Base-by-base conservation (phyloP, 2,797 vertebrate species). In the Champsocephalus esox region DNA sequence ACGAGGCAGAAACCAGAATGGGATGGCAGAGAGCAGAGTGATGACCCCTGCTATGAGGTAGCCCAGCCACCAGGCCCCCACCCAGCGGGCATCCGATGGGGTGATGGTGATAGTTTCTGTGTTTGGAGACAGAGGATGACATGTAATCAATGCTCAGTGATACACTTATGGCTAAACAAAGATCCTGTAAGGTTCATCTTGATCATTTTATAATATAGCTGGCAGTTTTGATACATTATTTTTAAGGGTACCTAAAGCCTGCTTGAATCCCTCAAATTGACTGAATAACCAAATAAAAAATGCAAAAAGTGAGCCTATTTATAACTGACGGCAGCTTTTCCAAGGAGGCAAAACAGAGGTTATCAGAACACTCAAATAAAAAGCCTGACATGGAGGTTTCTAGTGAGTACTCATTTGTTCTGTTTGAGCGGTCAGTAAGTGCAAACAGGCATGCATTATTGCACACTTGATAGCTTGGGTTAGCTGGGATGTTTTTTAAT, bases 11-110 rank as follows among this genome's bases (percentile, higher is more conserved):
- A 97, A 97, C 94, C 95, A 98, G 85, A 98, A 98, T 1, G 97
- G 96, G 75, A 98, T 90, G 41, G 95, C 96, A 79, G 93, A 89
- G 1, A 96, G 79, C 51, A 98, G 73, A 52, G 83, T 93, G 43
- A 93, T 58, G n/a, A 73, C 21, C 44, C 96, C 97, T 17, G 92
- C 86, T 45, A 95, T 83, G 71, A 99, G 70, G 90, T 97, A 98
- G 43, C 95, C 93, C 50, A 98, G 89, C 98, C 98, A 99, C 98
- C 98, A 99, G 0, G 97, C 97, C 12, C 97, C 97, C 80, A 99
- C 97, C 98, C 98, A 99, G 34, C 97, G 96, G 16, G 96, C 91
- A 50, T 99, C 97, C 32, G 90, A 90, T 2, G 95, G 94, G 9
- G 95, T 96, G 83, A 99, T 96, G 57, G 92, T 94, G 81, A 99